A percentile compares a stretch with the other conserved stretches of the same genome.
phyloP scores from a whole-genome alignment of 2,113 vertebrate genomes.

The Petroica traversi region DNA sequence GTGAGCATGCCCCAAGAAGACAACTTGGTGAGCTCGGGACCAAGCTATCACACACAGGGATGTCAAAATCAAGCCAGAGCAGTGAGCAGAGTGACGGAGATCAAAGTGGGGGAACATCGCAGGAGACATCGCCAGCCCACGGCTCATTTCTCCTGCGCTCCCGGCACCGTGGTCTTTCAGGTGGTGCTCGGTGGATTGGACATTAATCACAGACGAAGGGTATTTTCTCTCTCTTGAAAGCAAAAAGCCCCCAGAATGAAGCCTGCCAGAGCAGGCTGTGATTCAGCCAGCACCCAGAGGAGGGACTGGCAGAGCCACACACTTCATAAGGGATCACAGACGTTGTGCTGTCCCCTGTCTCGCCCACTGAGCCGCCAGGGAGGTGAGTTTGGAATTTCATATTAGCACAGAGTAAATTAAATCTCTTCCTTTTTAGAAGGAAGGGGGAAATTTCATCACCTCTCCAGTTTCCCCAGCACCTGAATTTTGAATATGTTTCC shows the following conservation, averaged over 20 bases:
- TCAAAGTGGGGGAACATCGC: background rate
- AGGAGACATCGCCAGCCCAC: fast-evolving
- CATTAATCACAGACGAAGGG: background rate
- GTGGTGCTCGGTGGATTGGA: background rate
- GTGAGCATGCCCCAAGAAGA: background rate
- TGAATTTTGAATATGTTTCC: background rate
- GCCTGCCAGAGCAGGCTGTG: fast-evolving
- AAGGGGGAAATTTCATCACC: background rate
- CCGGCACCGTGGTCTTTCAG: fast-evolving
- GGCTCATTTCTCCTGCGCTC: background rate
- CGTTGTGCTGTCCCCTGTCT: background rate
- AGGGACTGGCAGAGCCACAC: background rate
- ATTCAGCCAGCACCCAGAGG: background rate
- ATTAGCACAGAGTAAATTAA: background rate
- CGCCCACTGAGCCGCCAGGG: fast-evolving
- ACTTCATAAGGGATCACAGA: background rate
- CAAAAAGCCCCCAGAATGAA: background rate
- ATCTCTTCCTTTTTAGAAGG: background rate
- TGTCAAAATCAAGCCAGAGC: background rate
- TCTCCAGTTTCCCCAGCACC: background rate
- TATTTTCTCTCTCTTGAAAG: background rate
- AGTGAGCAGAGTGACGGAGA: background rate
- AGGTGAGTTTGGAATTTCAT: background rate
- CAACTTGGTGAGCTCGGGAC: background rate
- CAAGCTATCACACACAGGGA: background rate